Evolutionary conservation across 2,797 vertebrate genomes (phyloP), one percentile per base, ranked within the genome.

Genomic region (Leptodactylus fallax): DNA sequence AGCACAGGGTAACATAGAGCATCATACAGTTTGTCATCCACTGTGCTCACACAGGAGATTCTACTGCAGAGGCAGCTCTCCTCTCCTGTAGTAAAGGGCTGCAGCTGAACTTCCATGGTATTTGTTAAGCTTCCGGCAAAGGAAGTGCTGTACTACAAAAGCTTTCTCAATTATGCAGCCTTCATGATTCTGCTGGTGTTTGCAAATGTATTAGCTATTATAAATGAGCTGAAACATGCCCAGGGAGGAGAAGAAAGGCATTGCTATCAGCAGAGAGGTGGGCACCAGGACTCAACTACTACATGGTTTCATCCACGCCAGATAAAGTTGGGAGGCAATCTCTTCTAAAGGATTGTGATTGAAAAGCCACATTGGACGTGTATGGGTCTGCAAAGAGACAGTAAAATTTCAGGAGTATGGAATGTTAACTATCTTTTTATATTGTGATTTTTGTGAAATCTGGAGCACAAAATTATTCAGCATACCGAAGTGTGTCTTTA

Each of bases 301-400:
- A 72, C 76, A 63, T 89, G 58, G 79, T 71, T 60, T 77, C 10
- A 69, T 72, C 84, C 84, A 69, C 10, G 60, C 71, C 79, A 69
- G 71, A 83, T 51, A 86, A 89, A 89, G 88, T 89, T 89, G 67
- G 47, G 47, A 67, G 81, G 56, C 36, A 79, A 78, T 83, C 81
- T 79, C 74, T 55, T 83, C 71, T 63, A 61, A 83, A 77, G 47
- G 65, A 85, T 53, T 79, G 69, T 81, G 71, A 85, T 21, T 85
- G 49, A 27, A 78, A 60, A 25, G 19, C 14, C 13, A 12, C 67
- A 51, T 51, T 71, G 60, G 69, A 82, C 36, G 51, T 36, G n/a
- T 51, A 45, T 58, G 63, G 83, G 10, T 67, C 56, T 81, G 53
- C 78, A 71, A 45, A 58, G 58, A 80, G 36, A 49, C 25, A 65